Conservation (phyloP, 2,797 vertebrate species). For the Acanthiza pusilla region DNA sequence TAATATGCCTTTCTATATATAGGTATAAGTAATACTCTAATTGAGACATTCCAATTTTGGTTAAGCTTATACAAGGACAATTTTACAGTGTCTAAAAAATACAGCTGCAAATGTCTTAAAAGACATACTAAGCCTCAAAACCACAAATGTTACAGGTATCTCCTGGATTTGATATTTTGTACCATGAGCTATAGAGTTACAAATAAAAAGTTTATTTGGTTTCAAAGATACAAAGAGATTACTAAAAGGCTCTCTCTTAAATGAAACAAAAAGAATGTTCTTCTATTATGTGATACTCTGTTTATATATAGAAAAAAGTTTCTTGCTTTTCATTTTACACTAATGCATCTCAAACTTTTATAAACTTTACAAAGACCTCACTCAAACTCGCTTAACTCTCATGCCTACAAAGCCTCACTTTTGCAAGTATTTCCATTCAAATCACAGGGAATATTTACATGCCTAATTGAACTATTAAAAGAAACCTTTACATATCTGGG, state of each 20-base stretch:
- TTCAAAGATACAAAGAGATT: neutral
- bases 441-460: neutral
- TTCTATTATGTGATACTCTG: neutral
- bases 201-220: constrained; percentile 6
- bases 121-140: neutral
- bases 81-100: neutral
- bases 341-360: neutral
- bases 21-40: neutral
- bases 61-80: neutral
- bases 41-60: neutral
- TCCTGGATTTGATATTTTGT: neutral
- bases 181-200: neutral
- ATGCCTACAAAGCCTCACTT: neutral
- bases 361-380: constrained; percentile 23
- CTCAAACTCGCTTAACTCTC: neutral
- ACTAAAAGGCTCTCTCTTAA: neutral
- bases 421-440: neutral
- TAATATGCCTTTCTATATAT: neutral
- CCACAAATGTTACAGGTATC: neutral
- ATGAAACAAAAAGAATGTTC: neutral
- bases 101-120: neutral
- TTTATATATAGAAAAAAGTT: neutral
- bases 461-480: neutral
- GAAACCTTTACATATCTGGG: neutral
- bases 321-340: neutral